Base-by-base conservation (phyloP, 1,140 invertebrate species). In the Oscheius sp. region DNA sequence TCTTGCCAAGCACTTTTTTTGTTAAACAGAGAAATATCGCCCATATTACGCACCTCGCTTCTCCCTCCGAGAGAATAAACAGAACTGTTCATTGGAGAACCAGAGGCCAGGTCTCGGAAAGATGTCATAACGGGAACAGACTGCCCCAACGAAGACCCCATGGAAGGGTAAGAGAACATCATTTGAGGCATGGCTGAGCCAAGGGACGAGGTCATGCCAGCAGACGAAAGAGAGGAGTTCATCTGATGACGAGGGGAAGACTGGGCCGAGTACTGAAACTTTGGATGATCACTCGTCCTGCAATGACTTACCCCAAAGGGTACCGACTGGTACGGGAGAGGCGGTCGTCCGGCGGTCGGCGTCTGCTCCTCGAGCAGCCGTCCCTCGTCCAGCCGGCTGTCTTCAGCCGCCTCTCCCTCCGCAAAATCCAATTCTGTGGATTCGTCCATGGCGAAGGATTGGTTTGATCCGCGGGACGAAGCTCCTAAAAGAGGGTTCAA, bases 61-160 rank as follows among this genome's bases (percentile, higher is more conserved):
- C 72, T 73, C 38, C 68, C 55, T 23, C 70, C 68, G 13, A 74
- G 52, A 34, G 72, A 74, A 75, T 73, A 74, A 13, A 75, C 68
- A 4, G 72, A 74, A 20, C 52, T 29, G 49, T 67, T 76, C 74
- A 79, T 80, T 28, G 79, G 79, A 15, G 78, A 79, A 26, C 70
- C 79, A 3, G 75, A n/a, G 13, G 79, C 78, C 20, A 80, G 49
- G 18, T 80, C 81, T 34, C 71, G 69, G 49, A 80, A 80, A 7
- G 81, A 83, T 23, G 79, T 80, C 79, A 80, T 80, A 13, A 71
- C 23, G 18, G 78, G 61, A 10, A 34, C 32, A n/a, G 61, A 63
- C 7, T 15, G 28, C 4, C 28, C 15, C 15, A 55, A 23, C 15
- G 49, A 55, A 55, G 15, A 20, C 15, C 49, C 23, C 49, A 55